Conservation (phyloP, 2,888 invertebrate species). For the Agonopterix subpropinquella region DNA sequence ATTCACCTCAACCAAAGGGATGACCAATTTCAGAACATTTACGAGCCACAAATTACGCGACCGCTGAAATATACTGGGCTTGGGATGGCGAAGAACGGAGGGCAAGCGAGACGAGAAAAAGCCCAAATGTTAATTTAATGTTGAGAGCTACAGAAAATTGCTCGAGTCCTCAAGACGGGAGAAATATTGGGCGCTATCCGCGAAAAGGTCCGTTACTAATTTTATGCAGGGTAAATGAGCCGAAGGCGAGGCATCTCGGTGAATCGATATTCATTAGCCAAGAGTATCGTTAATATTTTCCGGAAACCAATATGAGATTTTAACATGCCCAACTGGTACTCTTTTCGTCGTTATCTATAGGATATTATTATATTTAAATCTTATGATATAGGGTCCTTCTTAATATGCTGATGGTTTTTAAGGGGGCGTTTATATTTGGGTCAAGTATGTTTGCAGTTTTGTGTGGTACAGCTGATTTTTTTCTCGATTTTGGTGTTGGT, state of each 20-base stretch:
- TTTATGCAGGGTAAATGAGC: constrained; percentile 68
- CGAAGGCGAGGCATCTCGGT: constrained; percentile 34
- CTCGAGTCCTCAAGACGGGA: constrained; percentile 59
- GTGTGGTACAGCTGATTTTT: too few relatives aligned
- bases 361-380: too few relatives aligned
- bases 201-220: constrained; percentile 64
- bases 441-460: too few relatives aligned
- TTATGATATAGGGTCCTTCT: too few relatives aligned
- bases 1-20: constrained; percentile 75
- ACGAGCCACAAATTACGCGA: constrained; percentile 76
- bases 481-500: too few relatives aligned
- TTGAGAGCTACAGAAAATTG: constrained; percentile 68
- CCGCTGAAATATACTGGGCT: constrained; percentile 72
- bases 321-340: neutral
- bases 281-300: constrained; percentile 58
- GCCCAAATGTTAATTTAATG: constrained; percentile 74
- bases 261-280: constrained; percentile 66
- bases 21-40: constrained; percentile 77
- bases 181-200: constrained; percentile 56
- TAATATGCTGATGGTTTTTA: too few relatives aligned
- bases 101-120: constrained; percentile 60
- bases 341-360: too few relatives aligned
- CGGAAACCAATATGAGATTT: constrained; percentile 38
- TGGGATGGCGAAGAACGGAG: constrained; percentile 46
- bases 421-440: too few relatives aligned